Percentiles rank a stretch among this genome's conserved stretches.
Evolutionary conservation across 1,140 invertebrate species (phyloP).

Genomic region (Apis dorsata): DNA sequence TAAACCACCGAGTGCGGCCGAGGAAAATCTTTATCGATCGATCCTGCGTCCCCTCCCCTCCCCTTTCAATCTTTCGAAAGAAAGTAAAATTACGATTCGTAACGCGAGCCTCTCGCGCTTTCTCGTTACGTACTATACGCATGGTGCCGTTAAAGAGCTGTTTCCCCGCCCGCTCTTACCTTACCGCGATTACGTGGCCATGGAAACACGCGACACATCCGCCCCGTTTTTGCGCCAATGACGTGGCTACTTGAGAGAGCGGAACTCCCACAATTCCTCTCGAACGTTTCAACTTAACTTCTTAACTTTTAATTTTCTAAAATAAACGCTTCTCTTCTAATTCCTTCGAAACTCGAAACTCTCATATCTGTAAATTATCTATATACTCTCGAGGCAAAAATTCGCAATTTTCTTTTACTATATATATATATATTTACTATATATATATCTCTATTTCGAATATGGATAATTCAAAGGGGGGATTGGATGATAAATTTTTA

Average conservation of each 20-base stretch:
- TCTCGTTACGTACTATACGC: not conserved
- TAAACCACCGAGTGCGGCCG: slow-evolving; percentile 11
- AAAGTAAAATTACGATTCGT: no score
- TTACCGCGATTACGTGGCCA: not conserved
- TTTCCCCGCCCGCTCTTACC: not conserved
- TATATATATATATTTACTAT: no score
- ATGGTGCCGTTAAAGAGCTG: not conserved
- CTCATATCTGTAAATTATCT: no score
- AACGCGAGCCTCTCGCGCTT: not conserved
- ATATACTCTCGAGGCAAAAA: no score
- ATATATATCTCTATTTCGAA: no score
- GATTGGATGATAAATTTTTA: no score
- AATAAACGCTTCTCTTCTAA: no score
- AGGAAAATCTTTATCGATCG: slow-evolving; percentile 45
- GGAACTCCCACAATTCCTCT: not conserved
- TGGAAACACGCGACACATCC: slow-evolving; percentile 17
- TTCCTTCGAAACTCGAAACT: no score
- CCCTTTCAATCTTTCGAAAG: not conserved
- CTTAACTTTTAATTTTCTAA: no score
- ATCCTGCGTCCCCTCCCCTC: slow-evolving; percentile 29
- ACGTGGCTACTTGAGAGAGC: not conserved
- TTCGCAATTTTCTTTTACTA: no score
- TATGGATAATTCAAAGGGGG: no score
- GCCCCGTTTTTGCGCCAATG: not conserved
- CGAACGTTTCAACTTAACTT: not conserved